Conservation (phyloP, 2,113 vertebrate species). For the Orientallactaga bullata region DNA sequence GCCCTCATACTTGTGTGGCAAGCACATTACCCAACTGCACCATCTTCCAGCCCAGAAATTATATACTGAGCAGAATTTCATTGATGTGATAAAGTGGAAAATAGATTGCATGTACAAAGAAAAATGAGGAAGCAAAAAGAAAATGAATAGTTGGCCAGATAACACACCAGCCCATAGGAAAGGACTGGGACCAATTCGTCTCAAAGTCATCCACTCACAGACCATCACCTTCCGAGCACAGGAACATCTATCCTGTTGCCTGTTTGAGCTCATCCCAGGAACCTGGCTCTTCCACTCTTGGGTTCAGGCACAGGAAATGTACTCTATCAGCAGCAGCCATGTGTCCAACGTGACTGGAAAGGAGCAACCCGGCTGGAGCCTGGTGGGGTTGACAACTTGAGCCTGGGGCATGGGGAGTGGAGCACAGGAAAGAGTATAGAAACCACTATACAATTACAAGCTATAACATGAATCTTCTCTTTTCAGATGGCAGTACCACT, state of each 20-base stretch:
- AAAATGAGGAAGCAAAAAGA: not conserved
- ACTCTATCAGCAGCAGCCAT: rapidly evolving
- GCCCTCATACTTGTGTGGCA: too few species aligned
- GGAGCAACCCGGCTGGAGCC: not conserved
- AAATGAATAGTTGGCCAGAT: not conserved
- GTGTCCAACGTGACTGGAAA: too few species aligned
- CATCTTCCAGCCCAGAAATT: too few species aligned
- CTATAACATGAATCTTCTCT: too few species aligned
- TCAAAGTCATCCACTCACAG: rapidly evolving
- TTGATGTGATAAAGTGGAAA: not conserved
- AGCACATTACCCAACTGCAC: too few species aligned
- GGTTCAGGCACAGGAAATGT: not conserved
- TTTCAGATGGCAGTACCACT: too few species aligned
- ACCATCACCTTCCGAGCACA: too few species aligned
- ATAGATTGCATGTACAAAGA: not conserved
- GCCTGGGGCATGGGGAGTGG: too few species aligned
- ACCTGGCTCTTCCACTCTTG: rapidly evolving
- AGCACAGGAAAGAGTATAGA: rapidly evolving
- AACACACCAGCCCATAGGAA: rapidly evolving
- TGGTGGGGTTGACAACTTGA: not conserved
- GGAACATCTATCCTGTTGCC: not conserved
- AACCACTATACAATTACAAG: rapidly evolving
- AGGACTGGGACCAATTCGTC: rapidly evolving
- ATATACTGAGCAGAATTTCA: not conserved
- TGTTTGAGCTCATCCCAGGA: rapidly evolving